Conservation (phyloP, 2,113 vertebrate species). For the Gavia stellata region DNA sequence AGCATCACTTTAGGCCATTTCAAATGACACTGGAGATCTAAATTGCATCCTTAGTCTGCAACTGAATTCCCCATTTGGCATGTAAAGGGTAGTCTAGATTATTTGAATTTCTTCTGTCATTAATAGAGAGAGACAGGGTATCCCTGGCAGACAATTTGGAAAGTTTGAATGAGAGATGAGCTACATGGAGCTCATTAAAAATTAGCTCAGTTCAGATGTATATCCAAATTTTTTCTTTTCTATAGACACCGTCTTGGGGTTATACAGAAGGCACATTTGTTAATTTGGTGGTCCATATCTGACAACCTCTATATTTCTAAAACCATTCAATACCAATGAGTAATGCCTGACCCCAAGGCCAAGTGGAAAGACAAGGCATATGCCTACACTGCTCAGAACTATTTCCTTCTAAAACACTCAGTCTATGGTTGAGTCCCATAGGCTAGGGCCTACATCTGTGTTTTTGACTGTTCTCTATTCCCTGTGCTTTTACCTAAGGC, state of each 20-base stretch:
- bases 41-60: neutral
- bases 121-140: neutral
- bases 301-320: neutral
- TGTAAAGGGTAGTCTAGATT: neutral
- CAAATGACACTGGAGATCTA: neutral
- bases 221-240: neutral
- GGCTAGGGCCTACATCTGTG: neutral
- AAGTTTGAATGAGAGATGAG: neutral
- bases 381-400: neutral
- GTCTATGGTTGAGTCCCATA: neutral
- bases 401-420: neutral
- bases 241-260: neutral
- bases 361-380: neutral
- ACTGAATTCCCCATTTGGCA: neutral
- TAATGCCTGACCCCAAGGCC: neutral
- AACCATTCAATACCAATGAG: neutral
- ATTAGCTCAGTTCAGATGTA: neutral
- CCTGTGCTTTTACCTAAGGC: neutral
- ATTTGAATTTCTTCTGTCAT: neutral
- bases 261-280: neutral
- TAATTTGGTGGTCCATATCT: neutral
- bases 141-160: neutral
- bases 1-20: neutral
- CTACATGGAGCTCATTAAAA: neutral
- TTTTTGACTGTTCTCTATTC: neutral